phyloP scores from a whole-genome alignment of 2,888 invertebrate species.

The Nephrotoma guestfalica region DNA sequence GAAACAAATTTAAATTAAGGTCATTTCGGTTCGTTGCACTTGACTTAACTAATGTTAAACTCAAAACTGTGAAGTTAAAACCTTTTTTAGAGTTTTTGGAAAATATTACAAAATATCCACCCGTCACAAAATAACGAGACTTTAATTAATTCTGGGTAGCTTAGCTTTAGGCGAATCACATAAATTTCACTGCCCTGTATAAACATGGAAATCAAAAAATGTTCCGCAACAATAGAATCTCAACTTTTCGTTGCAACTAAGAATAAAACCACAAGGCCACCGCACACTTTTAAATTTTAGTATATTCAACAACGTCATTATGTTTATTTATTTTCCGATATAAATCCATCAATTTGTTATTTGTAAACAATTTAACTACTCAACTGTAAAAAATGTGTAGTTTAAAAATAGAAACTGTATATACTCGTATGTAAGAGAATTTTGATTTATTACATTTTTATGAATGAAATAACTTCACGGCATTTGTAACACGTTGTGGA shows the following conservation, averaged over 20 bases:
- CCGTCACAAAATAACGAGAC: too few species aligned
- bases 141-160: too few species aligned
- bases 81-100: too few species aligned
- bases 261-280: not conserved
- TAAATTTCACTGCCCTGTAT: too few species aligned
- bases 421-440: not conserved
- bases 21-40: too few species aligned
- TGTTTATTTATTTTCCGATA: not conserved
- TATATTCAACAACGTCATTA: not conserved
- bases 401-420: not conserved
- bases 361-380: not conserved
- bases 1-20: too few species aligned
- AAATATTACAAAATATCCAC: too few species aligned
- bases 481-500: not conserved
- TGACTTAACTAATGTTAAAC: too few species aligned
- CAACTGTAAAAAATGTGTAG: not conserved
- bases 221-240: too few species aligned
- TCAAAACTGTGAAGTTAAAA: too few species aligned
- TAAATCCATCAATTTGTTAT: not conserved
- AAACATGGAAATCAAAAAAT: too few species aligned
- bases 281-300: not conserved
- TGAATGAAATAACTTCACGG: not conserved
- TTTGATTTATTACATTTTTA: not conserved
- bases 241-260: not conserved
- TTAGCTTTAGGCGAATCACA: too few species aligned